A percentile compares a stretch with the other conserved stretches of the same genome.
Evolutionary conservation across 2,888 invertebrate species (phyloP).

Genomic region (Neoaliturus tenellus): DNA sequence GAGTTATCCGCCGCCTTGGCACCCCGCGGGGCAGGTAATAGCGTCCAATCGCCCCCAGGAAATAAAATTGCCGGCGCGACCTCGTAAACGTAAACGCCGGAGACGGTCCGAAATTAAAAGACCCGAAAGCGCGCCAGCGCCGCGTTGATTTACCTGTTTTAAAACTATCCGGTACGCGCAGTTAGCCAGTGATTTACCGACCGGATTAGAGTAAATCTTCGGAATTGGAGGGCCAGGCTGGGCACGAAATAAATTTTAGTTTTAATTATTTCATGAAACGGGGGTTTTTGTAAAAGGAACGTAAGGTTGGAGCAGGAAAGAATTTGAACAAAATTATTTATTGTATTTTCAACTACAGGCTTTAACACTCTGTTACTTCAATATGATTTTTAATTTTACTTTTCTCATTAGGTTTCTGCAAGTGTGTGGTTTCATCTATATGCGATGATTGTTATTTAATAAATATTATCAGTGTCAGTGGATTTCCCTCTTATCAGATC

Average conservation of each 20-base stretch:
- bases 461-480: no score
- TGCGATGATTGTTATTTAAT: no score
- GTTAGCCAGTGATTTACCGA: slow-evolving; percentile 39
- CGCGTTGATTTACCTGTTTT: slow-evolving; percentile 51
- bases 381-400: no score
- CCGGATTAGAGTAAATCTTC: slow-evolving; percentile 42
- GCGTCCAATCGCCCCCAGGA: slow-evolving; percentile 48
- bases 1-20: slow-evolving; percentile 7
- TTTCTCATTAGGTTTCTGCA: no score
- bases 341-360: no score
- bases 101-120: slow-evolving; percentile 51
- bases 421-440: no score
- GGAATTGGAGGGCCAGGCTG: slow-evolving; percentile 4
- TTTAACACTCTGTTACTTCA: no score
- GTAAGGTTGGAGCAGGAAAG: no score
- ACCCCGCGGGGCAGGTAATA: slow-evolving; percentile 31
- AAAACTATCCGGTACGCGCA: slow-evolving; percentile 45
- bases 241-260: not conserved
- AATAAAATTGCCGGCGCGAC: slow-evolving; percentile 51
- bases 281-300: not conserved
- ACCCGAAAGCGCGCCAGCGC: slow-evolving; percentile 8
- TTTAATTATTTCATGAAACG: not conserved
- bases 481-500: no score
- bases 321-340: no score
- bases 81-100: slow-evolving; percentile 38